phyloP scores from a whole-genome alignment of 2,888 invertebrate genomes.

The Lypha dubia region DNA sequence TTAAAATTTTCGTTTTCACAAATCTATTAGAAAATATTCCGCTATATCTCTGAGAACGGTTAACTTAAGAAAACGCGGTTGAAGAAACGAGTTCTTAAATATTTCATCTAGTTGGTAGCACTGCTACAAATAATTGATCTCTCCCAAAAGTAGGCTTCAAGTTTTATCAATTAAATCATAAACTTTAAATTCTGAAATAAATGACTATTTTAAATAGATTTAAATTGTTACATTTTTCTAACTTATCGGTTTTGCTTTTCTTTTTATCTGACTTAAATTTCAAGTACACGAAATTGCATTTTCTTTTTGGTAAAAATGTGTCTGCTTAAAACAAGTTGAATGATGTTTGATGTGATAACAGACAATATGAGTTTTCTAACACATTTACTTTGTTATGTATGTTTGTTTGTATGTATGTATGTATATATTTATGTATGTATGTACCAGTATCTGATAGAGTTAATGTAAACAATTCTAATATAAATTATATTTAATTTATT shows the following conservation, averaged over 20 bases:
- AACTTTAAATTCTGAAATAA: background rate
- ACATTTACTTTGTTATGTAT: background rate
- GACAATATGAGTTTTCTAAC: background rate
- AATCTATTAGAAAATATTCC: too few relatives aligned
- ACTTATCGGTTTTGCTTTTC: background rate
- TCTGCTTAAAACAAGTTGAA: background rate
- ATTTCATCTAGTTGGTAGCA: background rate
- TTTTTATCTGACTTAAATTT: slow-evolving; percentile 1
- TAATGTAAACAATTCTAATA: slow-evolving; percentile 32
- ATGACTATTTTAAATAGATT: background rate
- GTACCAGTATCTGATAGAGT: too few relatives aligned
- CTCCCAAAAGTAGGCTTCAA: background rate
- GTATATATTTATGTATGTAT: too few relatives aligned
- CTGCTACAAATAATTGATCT: background rate
- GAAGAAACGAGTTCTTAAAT: too few relatives aligned
- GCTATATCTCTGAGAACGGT: too few relatives aligned
- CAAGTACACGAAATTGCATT: background rate
- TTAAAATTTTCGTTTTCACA: too few relatives aligned
- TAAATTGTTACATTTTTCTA: background rate
- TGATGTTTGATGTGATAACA: background rate
- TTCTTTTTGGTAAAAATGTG: background rate
- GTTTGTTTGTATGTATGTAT: too few relatives aligned
- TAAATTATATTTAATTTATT: slow-evolving; percentile 55
- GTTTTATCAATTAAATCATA: background rate
- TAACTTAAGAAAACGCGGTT: too few relatives aligned